phyloP scores from a whole-genome alignment of 2,888 invertebrate species.

The Drosophila paramelanica region DNA sequence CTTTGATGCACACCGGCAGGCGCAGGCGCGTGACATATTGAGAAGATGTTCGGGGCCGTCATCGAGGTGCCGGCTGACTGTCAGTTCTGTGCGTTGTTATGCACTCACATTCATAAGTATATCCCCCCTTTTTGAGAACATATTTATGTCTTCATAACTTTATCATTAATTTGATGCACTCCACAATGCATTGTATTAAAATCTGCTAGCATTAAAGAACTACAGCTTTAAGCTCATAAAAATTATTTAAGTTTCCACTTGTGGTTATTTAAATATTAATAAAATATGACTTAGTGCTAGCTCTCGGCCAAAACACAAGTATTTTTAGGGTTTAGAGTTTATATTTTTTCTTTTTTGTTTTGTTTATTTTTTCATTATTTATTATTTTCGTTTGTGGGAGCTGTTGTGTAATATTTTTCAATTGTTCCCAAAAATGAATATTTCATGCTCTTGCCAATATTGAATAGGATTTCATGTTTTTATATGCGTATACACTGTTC shows the following conservation, averaged over 20 bases:
- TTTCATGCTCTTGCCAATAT: constrained; percentile 1
- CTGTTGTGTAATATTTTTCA: neutral
- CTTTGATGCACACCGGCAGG: constrained; percentile 76
- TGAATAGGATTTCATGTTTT: constrained; percentile 11
- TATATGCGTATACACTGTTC: neutral
- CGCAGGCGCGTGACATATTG: constrained; percentile 77
- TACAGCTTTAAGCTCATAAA: neutral
- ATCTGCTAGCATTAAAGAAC: neutral
- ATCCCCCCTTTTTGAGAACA: constrained; percentile 16
- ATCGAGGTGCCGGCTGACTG: constrained; percentile 54
- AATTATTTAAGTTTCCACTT: neutral
- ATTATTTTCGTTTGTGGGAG: neutral
- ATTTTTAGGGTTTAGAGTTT: neutral
- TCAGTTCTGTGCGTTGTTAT: constrained; percentile 40
- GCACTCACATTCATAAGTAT: constrained; percentile 9
- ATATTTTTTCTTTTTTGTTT: neutral
- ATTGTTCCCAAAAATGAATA: constrained; percentile 9
- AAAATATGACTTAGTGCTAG: neutral
- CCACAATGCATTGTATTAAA: too few relatives aligned
- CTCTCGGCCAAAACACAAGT: neutral
- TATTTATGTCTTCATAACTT: constrained; percentile 76
- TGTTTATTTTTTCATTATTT: neutral
- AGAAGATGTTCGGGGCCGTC: constrained; percentile 56
- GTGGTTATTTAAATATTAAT: neutral
- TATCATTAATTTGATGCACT: constrained; percentile 47